Conservation (phyloP, 2,888 invertebrate genomes). For the Torymus tubicola region DNA sequence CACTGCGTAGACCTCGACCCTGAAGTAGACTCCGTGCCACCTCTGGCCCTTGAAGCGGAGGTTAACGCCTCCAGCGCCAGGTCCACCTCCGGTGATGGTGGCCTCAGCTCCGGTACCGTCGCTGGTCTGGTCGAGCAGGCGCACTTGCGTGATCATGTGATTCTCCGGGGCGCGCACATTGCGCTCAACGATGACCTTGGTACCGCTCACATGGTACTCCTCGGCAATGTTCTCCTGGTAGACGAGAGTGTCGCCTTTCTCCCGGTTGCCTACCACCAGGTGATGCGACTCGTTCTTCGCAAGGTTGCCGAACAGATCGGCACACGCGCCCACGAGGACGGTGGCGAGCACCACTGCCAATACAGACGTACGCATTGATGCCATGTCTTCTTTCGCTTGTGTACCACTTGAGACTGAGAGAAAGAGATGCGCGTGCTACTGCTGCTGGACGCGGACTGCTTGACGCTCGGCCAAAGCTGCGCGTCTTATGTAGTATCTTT, state of each 20-base stretch:
- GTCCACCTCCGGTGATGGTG: slow-evolving; percentile 7
- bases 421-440: no score
- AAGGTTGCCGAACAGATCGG: no score
- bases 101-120: slow-evolving; percentile 27
- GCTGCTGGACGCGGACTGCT: no score
- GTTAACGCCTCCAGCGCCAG: not conserved
- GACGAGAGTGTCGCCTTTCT: not conserved
- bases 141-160: slow-evolving; percentile 3
- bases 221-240: slow-evolving; percentile 16
- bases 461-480: no score
- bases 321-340: no score
- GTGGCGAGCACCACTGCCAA: no score
- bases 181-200: not conserved
- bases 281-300: not conserved
- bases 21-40: slow-evolving; percentile 9
- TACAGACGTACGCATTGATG: no score
- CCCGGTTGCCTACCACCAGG: slow-evolving; percentile 1
- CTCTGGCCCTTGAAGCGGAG: slow-evolving; percentile 21
- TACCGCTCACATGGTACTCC: not conserved
- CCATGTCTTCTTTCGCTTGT: no score
- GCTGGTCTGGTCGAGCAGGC: not conserved
- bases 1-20: not conserved
- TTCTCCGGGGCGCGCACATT: not conserved
- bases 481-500: no score
- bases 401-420: no score